These are phyloP conservation scores for Cossypha caffra DNA, from an alignment of 2,797 vertebrate genomes.

Conservation along the genomic window DNA sequence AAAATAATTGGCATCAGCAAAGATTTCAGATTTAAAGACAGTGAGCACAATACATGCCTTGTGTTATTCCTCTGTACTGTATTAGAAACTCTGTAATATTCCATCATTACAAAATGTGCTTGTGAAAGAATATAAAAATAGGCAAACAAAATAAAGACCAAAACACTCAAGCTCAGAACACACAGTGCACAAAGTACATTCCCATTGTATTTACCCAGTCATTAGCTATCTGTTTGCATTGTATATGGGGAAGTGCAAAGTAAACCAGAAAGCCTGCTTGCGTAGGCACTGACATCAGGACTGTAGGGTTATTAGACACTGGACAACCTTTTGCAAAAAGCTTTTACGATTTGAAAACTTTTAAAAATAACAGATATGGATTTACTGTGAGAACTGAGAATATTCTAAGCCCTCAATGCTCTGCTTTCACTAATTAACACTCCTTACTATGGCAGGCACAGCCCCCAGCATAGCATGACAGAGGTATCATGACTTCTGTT, in stretches of 20 bases:
- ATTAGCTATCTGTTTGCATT: conserved; percentile 61
- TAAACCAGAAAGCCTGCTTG: conserved; percentile 40
- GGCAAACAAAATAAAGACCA: conserved; percentile 65
- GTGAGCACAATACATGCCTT: conserved; percentile 41
- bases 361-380: neutral
- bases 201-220: conserved; percentile 52
- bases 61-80: conserved; percentile 31
- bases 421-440: neutral
- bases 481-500: neutral
- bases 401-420: neutral
- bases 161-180: conserved; percentile 53
- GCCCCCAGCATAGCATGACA: neutral
- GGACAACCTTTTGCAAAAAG: conserved; percentile 18
- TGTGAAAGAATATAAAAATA: conserved; percentile 59
- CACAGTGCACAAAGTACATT: conserved; percentile 44
- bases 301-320: neutral
- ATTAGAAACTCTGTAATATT: conserved; percentile 53
- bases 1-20: conserved; percentile 37
- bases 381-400: conserved; percentile 25
- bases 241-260: conserved; percentile 41
- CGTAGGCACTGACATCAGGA: conserved; percentile 45
- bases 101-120: conserved; percentile 54
- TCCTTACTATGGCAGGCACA: rapidly evolving
- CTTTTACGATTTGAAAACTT: neutral
- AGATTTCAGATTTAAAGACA: conserved; percentile 44